phyloP scores from a whole-genome alignment of 2,113 vertebrate genomes.

The rat (Rattus norvegicus) region GRCr8 NC_086036.1:59399001-59399500 shows the following conservation, averaged over 20 bases:
- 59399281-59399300: conserved; percentile 49
- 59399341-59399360: conserved; percentile 26
- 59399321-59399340: neutral
- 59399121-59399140: conserved; percentile 70
- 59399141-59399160: conserved; percentile 64
- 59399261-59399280: conserved; percentile 17
- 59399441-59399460: conserved; percentile 41
- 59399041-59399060: conserved; percentile 74
- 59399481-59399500: conserved; percentile 51
- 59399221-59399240: conserved; percentile 25
- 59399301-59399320: neutral
- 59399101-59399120: conserved; percentile 75
- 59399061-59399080: conserved; percentile 57
- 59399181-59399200: conserved; percentile 59
- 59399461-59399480: conserved; percentile 33
- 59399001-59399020: conserved; percentile 66
- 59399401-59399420: conserved; percentile 16
- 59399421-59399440: neutral
- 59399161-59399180: conserved; percentile 58
- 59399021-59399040: conserved; percentile 75
- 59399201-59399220: conserved; percentile 66
- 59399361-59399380: neutral
- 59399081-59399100: conserved; percentile 70
- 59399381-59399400: conserved; percentile 47
- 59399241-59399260: conserved; percentile 31